phyloP scores from a whole-genome alignment of 2,113 vertebrate genomes.

The Cavia aperea region DNA sequence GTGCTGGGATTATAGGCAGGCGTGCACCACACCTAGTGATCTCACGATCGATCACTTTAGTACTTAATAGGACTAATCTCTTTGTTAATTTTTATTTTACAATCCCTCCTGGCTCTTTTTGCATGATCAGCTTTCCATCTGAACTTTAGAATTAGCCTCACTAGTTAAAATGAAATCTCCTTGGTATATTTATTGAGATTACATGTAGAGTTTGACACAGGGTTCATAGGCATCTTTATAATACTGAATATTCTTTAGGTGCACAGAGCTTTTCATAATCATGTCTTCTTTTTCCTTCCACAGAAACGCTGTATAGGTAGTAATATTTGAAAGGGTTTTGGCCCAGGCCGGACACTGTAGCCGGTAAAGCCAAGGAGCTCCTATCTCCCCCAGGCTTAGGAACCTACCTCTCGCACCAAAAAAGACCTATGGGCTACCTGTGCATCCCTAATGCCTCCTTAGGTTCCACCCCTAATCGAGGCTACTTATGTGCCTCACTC shows the following conservation, averaged over 20 bases:
- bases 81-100: neutral
- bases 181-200: neutral
- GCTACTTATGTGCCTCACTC: too few relatives aligned
- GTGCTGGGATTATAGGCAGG: neutral
- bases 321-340: neutral
- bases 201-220: neutral
- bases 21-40: neutral
- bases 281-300: neutral
- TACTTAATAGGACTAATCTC: neutral
- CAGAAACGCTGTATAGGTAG: neutral
- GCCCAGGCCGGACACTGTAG: too few relatives aligned
- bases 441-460: too few relatives aligned
- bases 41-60: conserved; percentile 28
- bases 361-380: too few relatives aligned
- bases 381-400: too few relatives aligned
- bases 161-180: neutral
- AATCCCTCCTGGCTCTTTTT: neutral
- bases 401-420: too few relatives aligned
- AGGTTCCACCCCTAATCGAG: too few relatives aligned
- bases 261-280: neutral
- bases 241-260: neutral
- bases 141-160: neutral
- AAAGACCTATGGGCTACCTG: too few relatives aligned
- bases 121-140: neutral
- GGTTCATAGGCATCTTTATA: neutral